These are phyloP conservation scores for Stichopus horrens DNA, from an alignment of 53 echinoderm and acorn worm species.

Conservation along the genomic window DNA sequence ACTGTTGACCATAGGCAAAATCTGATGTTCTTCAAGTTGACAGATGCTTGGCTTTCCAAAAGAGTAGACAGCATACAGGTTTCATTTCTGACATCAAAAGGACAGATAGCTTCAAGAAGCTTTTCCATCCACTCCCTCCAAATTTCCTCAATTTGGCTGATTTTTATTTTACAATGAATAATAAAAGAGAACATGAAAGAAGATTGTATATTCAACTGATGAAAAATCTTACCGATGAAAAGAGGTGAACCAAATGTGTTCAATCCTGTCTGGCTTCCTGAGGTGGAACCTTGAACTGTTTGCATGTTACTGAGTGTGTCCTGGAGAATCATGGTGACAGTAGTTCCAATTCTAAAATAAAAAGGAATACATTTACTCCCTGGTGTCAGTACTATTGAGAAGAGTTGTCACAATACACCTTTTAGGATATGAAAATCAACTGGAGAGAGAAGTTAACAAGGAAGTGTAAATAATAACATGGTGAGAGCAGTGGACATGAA, in stretches of 20 bases:
- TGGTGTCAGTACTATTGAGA: neutral
- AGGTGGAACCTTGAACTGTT: constrained; percentile 60
- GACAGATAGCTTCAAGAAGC: too few species aligned
- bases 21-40: too few species aligned
- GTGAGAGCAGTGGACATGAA: neutral
- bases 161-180: too few species aligned
- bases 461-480: neutral
- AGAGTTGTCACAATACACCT: neutral
- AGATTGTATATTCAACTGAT: too few species aligned
- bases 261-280: constrained; percentile 79
- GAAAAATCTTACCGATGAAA: constrained; percentile 64
- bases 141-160: too few species aligned
- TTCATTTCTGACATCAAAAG: too few species aligned
- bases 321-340: constrained; percentile 65
- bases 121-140: too few species aligned
- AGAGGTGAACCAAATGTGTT: constrained; percentile 75
- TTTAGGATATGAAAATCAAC: neutral
- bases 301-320: constrained; percentile 56
- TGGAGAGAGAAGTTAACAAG: too few species aligned
- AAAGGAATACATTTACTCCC: neutral
- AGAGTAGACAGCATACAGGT: too few species aligned
- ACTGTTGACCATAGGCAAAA: too few species aligned
- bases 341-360: constrained; percentile 65
- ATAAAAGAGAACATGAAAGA: too few species aligned
- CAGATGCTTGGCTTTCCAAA: too few species aligned